Conservation (phyloP, 2,888 invertebrate species). For the Allolobophora icterica region DNA sequence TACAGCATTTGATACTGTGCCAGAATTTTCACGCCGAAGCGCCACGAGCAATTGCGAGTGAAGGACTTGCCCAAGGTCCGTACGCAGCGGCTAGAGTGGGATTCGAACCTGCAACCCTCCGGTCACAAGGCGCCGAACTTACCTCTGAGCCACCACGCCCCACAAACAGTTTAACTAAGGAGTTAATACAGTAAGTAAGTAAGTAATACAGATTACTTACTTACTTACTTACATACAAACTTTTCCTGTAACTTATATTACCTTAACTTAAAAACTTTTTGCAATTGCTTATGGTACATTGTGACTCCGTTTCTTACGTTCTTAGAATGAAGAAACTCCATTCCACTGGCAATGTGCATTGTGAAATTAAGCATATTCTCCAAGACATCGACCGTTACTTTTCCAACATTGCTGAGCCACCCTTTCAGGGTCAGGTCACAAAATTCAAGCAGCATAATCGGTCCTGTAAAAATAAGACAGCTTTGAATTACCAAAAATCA, state of each 20-base stretch:
- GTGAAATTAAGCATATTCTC: constrained; percentile 33
- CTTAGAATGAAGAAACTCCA: constrained; percentile 32
- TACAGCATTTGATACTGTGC: too few species aligned
- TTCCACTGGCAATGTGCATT: constrained; percentile 30
- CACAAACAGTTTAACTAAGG: too few species aligned
- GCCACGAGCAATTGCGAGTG: too few species aligned
- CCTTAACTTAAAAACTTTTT: not conserved
- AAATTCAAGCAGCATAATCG: constrained; percentile 31
- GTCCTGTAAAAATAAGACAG: not conserved
- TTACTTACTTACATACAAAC: too few species aligned
- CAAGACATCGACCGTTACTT: not conserved
- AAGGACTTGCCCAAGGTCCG: too few species aligned
- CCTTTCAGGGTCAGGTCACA: constrained; percentile 32
- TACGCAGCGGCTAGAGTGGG: too few species aligned
- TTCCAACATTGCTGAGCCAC: constrained; percentile 30
- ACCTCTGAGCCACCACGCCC: too few species aligned
- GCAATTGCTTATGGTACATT: not conserved
- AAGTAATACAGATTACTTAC: too few species aligned
- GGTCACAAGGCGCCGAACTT: too few species aligned
- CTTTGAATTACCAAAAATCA: not conserved
- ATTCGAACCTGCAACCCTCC: too few species aligned
- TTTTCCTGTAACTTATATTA: not conserved
- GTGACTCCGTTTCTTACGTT: not conserved
- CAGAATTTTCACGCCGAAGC: too few species aligned
- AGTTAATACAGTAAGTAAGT: too few species aligned